phyloP scores from a whole-genome alignment of 2,113 vertebrate genomes.

The Porphyrio hochstetteri region DNA sequence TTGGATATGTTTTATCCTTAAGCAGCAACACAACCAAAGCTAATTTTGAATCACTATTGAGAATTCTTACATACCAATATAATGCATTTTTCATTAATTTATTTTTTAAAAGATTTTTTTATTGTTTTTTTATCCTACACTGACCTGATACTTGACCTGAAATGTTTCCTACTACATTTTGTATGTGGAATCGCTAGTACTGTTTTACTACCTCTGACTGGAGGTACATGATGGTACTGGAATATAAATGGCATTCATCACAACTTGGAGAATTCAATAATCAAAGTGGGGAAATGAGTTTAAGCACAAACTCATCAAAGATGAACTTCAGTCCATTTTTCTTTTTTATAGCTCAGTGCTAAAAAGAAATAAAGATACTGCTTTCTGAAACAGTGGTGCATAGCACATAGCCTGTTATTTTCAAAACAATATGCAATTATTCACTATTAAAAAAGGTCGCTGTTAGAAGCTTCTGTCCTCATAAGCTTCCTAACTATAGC shows the following conservation, averaged over 20 bases:
- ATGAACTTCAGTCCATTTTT: not conserved
- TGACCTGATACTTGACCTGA: not conserved
- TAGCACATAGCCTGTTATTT: conserved; percentile 58
- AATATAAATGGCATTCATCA: not conserved
- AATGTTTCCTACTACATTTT: not conserved
- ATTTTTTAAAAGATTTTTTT: not conserved
- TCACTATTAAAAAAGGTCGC: conserved; percentile 2
- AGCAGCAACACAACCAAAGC: not conserved
- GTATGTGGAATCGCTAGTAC: not conserved
- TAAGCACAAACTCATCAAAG: not conserved
- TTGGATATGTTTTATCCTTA: not conserved
- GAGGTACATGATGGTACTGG: not conserved
- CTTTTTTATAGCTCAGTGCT: conserved; percentile 27
- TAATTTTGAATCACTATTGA: not conserved
- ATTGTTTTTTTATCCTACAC: not conserved
- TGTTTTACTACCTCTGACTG: not conserved
- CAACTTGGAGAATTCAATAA: not conserved
- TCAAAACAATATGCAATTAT: conserved; percentile 54
- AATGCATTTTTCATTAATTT: conserved; percentile 2
- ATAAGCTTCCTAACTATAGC: conserved; percentile 41
- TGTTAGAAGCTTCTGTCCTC: conserved; percentile 44
- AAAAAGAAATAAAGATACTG: conserved; percentile 48
- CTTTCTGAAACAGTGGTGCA: conserved; percentile 37
- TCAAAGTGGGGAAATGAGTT: not conserved
- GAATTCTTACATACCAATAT: not conserved